Conservation (phyloP, 2,113 vertebrate genomes). For the Leucoraja erinaceus region DNA sequence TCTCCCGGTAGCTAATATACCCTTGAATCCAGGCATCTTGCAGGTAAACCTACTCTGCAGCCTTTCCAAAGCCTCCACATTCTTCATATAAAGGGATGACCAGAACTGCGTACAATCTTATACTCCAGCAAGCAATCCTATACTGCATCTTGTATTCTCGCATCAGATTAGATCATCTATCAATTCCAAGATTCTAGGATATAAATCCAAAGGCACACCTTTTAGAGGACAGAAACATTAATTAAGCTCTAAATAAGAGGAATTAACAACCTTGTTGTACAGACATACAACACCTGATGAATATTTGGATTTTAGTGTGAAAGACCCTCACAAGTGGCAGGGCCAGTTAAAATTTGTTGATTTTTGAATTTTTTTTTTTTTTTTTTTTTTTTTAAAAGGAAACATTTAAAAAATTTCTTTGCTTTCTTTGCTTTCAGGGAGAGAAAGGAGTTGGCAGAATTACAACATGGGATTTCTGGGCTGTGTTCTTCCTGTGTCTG, state of each 20-base stretch:
- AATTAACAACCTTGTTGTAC: background rate
- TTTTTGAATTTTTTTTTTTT: background rate
- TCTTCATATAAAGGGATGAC: no score
- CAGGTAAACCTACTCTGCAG: no score
- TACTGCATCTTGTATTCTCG: no score
- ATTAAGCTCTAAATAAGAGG: background rate
- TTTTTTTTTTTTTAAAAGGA: no score
- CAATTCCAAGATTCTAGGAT: background rate
- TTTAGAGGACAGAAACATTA: background rate
- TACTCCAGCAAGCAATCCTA: no score
- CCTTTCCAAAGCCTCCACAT: no score
- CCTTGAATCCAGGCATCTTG: no score
- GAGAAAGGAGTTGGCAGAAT: background rate
- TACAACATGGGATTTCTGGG: background rate
- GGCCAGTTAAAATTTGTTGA: background rate
- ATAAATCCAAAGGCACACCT: background rate
- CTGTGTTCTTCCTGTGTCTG: background rate
- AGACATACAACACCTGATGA: background rate
- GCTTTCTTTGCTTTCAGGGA: background rate
- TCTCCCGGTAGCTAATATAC: no score
- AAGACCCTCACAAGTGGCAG: background rate
- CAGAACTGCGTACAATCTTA: no score
- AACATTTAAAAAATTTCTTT: background rate
- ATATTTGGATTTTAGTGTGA: background rate
- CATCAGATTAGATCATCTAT: background rate